Percentiles rank a stretch among this genome's conserved stretches.
Evolutionary conservation across 2,113 vertebrate genomes (phyloP).

Genomic region (Hippocampus zosterae): DNA sequence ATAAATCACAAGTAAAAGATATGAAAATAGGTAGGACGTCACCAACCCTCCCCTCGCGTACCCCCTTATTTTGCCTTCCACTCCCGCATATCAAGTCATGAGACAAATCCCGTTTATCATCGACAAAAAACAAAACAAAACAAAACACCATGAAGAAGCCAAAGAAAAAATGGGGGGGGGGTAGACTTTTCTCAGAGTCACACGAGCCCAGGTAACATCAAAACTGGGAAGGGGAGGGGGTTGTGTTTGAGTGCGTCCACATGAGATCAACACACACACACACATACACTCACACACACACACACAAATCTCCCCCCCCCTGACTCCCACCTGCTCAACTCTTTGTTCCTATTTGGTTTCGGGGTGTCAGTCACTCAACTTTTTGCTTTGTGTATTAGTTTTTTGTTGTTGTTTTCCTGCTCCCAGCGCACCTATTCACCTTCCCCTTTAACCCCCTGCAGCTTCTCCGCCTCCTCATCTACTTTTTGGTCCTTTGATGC

Average conservation of each 20-base stretch:
- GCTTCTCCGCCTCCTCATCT: constrained; percentile 38
- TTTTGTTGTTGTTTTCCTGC: constrained; percentile 66
- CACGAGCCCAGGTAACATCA: constrained; percentile 27
- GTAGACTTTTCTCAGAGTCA: constrained; percentile 69
- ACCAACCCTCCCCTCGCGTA: constrained; percentile 22
- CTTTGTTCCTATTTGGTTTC: constrained; percentile 75
- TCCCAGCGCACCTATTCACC: constrained; percentile 49
- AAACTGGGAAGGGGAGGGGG: constrained; percentile 41
- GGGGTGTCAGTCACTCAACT: constrained; percentile 66
- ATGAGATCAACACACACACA: constrained; percentile 51
- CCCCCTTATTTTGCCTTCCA: too few species aligned
- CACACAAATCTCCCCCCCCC: constrained; percentile 48
- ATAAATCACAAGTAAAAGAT: constrained; percentile 66
- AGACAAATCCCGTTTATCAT: constrained; percentile 63
- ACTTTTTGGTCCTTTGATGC: constrained; percentile 56
- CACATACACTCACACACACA: constrained; percentile 51
- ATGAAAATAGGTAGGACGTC: constrained; percentile 69
- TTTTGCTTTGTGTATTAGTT: constrained; percentile 69
- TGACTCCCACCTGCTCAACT: constrained; percentile 59
- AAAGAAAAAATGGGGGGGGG: constrained; percentile 14
- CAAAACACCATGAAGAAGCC: constrained; percentile 66
- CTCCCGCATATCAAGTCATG: constrained; percentile 61
- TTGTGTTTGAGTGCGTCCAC: constrained; percentile 48
- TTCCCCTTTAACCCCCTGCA: constrained; percentile 42
- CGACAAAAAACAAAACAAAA: constrained; percentile 40